phyloP scores from a whole-genome alignment of 1,140 invertebrate genomes.

The Lutraria rhynchaena region DNA sequence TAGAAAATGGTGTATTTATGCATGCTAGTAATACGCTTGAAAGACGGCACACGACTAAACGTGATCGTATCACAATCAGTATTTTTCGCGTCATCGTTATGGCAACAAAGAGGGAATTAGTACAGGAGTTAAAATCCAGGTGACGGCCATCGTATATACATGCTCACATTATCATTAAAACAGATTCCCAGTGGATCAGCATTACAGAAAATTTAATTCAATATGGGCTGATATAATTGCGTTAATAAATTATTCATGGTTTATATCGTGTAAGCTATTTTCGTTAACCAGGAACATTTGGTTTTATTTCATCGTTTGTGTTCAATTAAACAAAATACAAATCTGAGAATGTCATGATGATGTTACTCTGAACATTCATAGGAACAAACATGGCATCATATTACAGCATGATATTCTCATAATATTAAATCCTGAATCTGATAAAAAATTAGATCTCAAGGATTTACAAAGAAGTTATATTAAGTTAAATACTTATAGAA shows the following conservation, averaged over 20 bases:
- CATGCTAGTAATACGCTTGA: conserved; percentile 40
- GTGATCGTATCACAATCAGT: conserved; percentile 28
- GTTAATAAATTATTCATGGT: conserved; percentile 22
- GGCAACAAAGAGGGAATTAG: conserved; percentile 37
- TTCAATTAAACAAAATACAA: too few species aligned
- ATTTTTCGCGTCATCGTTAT: conserved; percentile 33
- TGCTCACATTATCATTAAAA: conserved; percentile 2
- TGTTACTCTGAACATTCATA: too few species aligned
- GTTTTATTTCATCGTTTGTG: too few species aligned
- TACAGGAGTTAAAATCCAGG: conserved; percentile 19
- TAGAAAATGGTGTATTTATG: conserved; percentile 43
- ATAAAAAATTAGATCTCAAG: too few species aligned
- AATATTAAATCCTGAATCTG: too few species aligned
- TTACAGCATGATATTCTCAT: too few species aligned
- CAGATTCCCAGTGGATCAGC: conserved; percentile 5
- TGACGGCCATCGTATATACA: conserved; percentile 8
- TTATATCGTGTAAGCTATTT: background rate
- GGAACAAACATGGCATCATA: too few species aligned
- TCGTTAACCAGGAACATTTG: background rate
- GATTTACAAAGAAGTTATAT: too few species aligned
- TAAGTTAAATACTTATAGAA: too few species aligned
- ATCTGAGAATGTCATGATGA: too few species aligned
- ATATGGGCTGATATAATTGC: background rate
- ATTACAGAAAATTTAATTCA: conserved; percentile 8
- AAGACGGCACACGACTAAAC: conserved; percentile 53